Base-by-base conservation (phyloP, 2,113 vertebrate species). In the Nannobrachium achirus region DNA sequence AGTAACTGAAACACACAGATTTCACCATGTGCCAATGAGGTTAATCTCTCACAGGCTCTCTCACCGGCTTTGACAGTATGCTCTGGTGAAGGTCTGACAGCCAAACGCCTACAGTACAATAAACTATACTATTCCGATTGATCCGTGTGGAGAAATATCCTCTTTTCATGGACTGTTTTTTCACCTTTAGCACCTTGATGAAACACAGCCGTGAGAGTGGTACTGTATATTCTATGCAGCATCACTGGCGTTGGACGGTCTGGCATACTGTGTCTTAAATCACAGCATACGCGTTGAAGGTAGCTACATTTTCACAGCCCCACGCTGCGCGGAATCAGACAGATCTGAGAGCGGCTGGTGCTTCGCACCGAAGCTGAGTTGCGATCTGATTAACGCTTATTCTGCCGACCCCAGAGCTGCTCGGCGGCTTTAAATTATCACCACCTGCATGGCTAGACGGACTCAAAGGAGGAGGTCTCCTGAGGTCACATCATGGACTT, bases 381-480 rank as follows among this genome's bases (percentile, higher is more conserved):
- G 56, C 25, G 69, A 75, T 79, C 68, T 67, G 83, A 87, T 81
- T 79, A 79, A 82, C 62, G 33, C 62, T 73, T 66, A 48, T 58
- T 70, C 56, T 73, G 78, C 52, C 82, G 76, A 88, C 75, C 82
- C 49, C 0, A 14, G 76, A 67, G 66, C 44, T 61, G 61, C 60
- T 56, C 69, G 56, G 16, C 48, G 64, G 84, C 67, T 73, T 56
- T 60, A 84, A 84, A 88, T 71, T 70, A 62, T 60, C 66, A 50
- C 5, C 18, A 33, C 64, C 80, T 57, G 69, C 40, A 8, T 55
- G 55, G 80, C 82, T 58, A 69, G 62, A 49, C 46, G 76, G 25
- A 71, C 53, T 46, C 48, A 2, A 38, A 69, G 42, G 11, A 18
- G 33, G 25, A 69, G 80, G 84, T 79, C 71, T 46, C 75, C 46